Conservation (phyloP, 2,888 invertebrate species). For the Nezara viridula region DNA sequence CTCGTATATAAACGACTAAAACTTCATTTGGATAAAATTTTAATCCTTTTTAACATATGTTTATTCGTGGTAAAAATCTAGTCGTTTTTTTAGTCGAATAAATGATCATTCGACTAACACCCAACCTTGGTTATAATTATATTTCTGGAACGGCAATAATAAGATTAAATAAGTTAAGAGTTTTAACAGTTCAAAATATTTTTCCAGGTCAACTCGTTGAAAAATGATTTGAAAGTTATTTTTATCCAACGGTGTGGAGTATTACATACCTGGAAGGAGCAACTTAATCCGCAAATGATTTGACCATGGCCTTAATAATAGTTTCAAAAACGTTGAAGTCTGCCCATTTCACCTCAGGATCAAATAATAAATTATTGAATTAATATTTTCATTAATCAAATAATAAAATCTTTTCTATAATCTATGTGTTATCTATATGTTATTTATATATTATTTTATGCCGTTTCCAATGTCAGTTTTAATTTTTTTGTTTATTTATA, state of each 20-base stretch:
- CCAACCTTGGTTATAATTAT: no score
- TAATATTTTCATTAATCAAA: neutral
- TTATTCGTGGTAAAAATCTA: no score
- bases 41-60: no score
- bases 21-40: no score
- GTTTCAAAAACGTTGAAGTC: neutral
- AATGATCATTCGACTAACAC: no score
- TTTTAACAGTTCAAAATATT: neutral
- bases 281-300: neutral
- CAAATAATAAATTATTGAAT: neutral
- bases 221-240: conserved; percentile 12
- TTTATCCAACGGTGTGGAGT: conserved; percentile 36
- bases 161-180: no score
- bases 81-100: no score
- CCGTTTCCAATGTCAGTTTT: no score
- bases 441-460: no score
- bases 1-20: no score
- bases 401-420: neutral
- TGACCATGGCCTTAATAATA: neutral
- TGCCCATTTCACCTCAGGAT: neutral
- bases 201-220: neutral
- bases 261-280: neutral
- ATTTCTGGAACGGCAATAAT: no score
- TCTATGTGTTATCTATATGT: neutral
- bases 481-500: no score